These are phyloP conservation scores for Cepaea nemoralis DNA, from an alignment of 1,140 invertebrate genomes.

Conservation along the genomic window DNA sequence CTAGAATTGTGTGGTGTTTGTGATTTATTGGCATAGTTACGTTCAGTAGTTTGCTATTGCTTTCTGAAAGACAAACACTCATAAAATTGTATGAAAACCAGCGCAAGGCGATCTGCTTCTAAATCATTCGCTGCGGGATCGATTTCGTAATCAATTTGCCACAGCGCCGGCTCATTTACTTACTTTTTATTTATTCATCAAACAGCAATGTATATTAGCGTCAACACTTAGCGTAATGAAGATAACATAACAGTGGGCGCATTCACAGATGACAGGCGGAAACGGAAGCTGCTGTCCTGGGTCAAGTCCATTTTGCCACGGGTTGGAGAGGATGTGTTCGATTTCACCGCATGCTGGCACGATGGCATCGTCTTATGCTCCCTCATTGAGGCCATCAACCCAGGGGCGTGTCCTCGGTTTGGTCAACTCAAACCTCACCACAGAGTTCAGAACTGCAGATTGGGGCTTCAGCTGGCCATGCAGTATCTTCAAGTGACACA, in stretches of 20 bases:
- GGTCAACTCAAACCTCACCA: constrained; percentile 67
- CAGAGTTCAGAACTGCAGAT: constrained; percentile 67
- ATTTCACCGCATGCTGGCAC: constrained; percentile 68
- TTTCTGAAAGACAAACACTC: no score
- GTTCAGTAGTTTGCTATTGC: no score
- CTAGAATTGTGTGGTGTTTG: no score
- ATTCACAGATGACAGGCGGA: constrained; percentile 45
- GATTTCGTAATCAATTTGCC: no score
- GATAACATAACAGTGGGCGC: background rate
- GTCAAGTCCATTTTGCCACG: constrained; percentile 50
- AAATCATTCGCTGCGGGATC: no score
- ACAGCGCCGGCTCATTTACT: no score
- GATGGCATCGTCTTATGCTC: constrained; percentile 70
- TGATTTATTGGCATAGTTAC: no score
- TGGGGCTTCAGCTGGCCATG: constrained; percentile 67
- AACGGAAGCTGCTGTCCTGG: constrained; percentile 52
- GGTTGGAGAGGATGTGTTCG: constrained; percentile 46
- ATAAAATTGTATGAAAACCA: no score
- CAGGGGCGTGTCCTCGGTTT: constrained; percentile 69
- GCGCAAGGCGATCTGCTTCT: no score
- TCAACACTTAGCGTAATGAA: no score
- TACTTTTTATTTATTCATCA: no score
- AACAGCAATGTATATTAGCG: no score
- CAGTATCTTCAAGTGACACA: constrained; percentile 63
- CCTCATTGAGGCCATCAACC: constrained; percentile 67